phyloP scores from a whole-genome alignment of 1,140 invertebrate genomes.

The Mylabris phalerata region DNA sequence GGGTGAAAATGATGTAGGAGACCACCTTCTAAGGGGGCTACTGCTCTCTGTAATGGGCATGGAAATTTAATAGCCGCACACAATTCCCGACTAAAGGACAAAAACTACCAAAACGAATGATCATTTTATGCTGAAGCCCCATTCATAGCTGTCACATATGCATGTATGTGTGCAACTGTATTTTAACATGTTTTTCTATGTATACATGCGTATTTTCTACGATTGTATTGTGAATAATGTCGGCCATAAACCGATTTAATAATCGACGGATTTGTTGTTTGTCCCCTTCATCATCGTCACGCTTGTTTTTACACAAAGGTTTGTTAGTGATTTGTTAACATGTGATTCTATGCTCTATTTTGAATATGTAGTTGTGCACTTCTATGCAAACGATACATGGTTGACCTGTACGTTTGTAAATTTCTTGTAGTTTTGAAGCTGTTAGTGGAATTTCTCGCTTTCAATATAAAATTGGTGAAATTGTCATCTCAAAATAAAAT shows the following conservation, averaged over 20 bases:
- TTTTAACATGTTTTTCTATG: constrained; percentile 22
- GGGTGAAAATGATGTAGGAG: constrained; percentile 2
- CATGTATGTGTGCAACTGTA: constrained; percentile 3
- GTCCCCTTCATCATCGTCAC: constrained; percentile 27
- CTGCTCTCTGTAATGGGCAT: constrained; percentile 17
- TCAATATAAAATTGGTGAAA: no score
- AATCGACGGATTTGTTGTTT: constrained; percentile 31
- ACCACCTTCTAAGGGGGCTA: background rate
- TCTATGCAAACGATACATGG: background rate
- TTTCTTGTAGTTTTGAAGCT: no score
- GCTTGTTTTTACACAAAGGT: constrained; percentile 31
- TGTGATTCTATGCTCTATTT: constrained; percentile 15
- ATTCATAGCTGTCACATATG: constrained; percentile 28
- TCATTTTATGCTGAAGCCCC: constrained; percentile 25
- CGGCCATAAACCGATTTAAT: constrained; percentile 31
- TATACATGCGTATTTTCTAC: constrained; percentile 14
- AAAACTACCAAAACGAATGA: constrained; percentile 27
- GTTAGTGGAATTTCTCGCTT: no score
- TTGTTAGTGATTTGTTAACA: constrained; percentile 25
- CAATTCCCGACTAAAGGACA: constrained; percentile 15
- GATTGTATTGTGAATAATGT: constrained; percentile 20
- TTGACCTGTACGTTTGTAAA: background rate
- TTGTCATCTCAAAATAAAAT: no score
- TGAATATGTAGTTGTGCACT: background rate
- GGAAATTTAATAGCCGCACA: constrained; percentile 30